phyloP scores from a whole-genome alignment of 2,797 vertebrate species.

The Phylloscopus collybita region DNA sequence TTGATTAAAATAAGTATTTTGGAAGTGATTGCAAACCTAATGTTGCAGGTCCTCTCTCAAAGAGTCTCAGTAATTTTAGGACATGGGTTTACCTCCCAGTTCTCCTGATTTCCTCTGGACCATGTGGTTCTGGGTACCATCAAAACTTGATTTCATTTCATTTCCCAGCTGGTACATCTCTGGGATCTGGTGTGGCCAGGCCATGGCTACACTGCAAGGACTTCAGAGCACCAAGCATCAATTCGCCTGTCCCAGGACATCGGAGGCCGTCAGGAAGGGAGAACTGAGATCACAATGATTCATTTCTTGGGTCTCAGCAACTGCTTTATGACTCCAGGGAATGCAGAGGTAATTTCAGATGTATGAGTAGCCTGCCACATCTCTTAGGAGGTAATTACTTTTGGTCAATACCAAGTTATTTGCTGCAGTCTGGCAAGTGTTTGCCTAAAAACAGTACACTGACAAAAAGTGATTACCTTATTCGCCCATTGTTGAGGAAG shows the following conservation, averaged over 20 bases:
- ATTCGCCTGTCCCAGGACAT: not conserved
- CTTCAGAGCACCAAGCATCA: not conserved
- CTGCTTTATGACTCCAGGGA: not conserved
- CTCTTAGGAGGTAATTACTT: constrained; percentile 23
- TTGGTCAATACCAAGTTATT: not conserved
- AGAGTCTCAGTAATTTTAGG: not conserved
- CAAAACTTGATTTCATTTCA: not conserved
- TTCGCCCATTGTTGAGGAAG: not conserved
- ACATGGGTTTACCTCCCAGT: not conserved
- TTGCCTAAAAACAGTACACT: not conserved
- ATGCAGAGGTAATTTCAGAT: not conserved
- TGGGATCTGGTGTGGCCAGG: not conserved
- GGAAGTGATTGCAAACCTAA: not conserved
- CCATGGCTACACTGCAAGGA: not conserved
- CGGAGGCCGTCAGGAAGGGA: not conserved
- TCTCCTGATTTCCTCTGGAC: not conserved
- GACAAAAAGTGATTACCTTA: not conserved
- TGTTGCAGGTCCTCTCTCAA: not conserved
- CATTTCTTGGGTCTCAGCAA: not conserved
- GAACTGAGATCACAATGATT: not conserved
- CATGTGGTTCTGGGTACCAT: not conserved
- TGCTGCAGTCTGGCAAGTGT: not conserved
- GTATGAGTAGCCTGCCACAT: not conserved
- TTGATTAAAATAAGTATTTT: not conserved
- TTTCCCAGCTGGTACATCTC: not conserved